These are phyloP conservation scores for Phymorhynchus buccinoides DNA, from an alignment of 1,140 invertebrate genomes.

Conservation along the genomic window DNA sequence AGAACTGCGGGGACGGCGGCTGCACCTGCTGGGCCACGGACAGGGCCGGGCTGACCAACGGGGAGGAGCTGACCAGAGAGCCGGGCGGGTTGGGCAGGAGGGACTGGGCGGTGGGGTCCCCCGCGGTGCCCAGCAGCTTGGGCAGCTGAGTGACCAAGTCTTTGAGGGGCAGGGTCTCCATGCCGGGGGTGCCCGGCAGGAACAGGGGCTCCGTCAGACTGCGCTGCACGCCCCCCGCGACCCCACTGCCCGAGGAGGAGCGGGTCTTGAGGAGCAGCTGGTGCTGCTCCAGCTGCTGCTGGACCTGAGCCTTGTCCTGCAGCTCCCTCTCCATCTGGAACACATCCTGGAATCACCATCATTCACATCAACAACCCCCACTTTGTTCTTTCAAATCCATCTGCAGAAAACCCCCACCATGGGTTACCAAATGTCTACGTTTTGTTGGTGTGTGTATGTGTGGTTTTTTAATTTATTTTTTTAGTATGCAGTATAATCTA, in stretches of 20 bases:
- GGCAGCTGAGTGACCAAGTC: constrained; percentile 43
- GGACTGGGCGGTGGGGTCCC: constrained; percentile 29
- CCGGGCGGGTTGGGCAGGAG: constrained; percentile 38
- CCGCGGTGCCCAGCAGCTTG: constrained; percentile 41
- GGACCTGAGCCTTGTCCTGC: constrained; percentile 78
- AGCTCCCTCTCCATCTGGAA: constrained; percentile 80
- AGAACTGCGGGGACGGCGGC: constrained; percentile 11
- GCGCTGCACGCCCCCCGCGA: constrained; percentile 4
- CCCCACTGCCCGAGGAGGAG: constrained; percentile 31
- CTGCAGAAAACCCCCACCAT: too few relatives aligned
- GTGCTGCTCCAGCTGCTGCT: constrained; percentile 68
- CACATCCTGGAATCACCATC: neutral
- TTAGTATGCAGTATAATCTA: too few relatives aligned
- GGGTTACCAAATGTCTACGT: too few relatives aligned
- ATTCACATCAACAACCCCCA: neutral
- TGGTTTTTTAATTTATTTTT: too few relatives aligned
- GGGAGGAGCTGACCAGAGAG: constrained; percentile 21
- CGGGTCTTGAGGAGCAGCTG: constrained; percentile 52
- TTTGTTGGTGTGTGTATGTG: too few relatives aligned
- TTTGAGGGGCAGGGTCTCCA: constrained; percentile 29
- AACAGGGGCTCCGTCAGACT: constrained; percentile 22
- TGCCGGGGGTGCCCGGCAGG: constrained; percentile 14
- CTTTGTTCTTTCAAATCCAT: neutral
- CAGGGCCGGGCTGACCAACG: neutral
- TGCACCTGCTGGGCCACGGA: constrained; percentile 13